Evolutionary conservation across 1,140 invertebrate genomes (phyloP).

Genomic region (Bombus huntii): DNA sequence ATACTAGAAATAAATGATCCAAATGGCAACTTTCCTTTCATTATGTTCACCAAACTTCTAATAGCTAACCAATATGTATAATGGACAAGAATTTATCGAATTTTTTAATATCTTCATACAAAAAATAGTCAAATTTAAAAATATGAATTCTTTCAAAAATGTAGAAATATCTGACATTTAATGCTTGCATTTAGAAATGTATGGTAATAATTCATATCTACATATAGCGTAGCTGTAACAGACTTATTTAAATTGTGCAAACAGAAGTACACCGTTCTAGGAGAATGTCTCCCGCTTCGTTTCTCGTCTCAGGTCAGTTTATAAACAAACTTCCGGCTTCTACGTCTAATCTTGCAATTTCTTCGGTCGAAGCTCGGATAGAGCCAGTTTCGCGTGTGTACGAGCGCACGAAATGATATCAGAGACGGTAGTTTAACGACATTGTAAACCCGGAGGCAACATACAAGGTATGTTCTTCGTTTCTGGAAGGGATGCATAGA

Average conservation of each 20-base stretch:
- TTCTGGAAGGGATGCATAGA: conserved; percentile 52
- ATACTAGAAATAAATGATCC: too few species aligned
- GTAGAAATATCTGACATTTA: not conserved
- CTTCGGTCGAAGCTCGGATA: not conserved
- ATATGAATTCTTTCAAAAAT: not conserved
- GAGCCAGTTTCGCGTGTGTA: not conserved
- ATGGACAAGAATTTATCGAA: not conserved
- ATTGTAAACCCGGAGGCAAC: conserved; percentile 37
- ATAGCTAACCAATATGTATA: too few species aligned
- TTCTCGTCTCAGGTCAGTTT: not conserved
- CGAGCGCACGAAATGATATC: conserved; percentile 35
- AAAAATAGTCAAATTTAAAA: not conserved
- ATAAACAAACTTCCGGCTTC: not conserved
- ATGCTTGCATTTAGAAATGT: not conserved
- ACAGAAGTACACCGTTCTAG: not conserved
- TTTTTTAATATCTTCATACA: not conserved
- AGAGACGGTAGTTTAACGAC: conserved; percentile 55
- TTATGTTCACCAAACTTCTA: too few species aligned
- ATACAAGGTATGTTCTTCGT: conserved; percentile 50
- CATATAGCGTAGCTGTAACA: not conserved
- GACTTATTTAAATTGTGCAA: not conserved
- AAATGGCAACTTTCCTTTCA: too few species aligned
- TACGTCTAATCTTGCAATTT: conserved; percentile 13
- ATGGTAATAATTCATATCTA: not conserved
- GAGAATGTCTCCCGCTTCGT: not conserved